phyloP scores from a whole-genome alignment of 2,888 invertebrate genomes.

The Acholoe squamosa region DNA sequence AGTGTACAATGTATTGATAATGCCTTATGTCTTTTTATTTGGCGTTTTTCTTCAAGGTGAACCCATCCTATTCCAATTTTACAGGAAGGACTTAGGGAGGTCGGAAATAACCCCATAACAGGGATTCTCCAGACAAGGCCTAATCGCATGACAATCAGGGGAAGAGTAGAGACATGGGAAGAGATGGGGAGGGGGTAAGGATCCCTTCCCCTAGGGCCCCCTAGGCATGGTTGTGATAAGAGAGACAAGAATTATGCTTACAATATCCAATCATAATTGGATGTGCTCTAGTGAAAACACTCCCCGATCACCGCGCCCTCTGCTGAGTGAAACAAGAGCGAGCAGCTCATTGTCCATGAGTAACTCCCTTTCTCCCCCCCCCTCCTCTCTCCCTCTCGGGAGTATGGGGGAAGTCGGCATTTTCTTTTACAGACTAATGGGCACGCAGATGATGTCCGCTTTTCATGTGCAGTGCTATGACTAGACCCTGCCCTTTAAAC shows the following conservation, averaged over 20 bases:
- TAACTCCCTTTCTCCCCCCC: too few species aligned
- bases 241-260: constrained; percentile 12
- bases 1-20: too few species aligned
- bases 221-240: neutral
- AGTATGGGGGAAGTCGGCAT: neutral
- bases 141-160: neutral
- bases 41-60: too few species aligned
- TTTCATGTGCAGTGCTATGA: neutral
- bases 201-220: neutral
- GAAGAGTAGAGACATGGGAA: neutral
- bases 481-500: neutral
- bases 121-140: neutral
- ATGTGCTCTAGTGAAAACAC: constrained; percentile 9
- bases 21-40: too few species aligned
- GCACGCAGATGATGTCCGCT: neutral
- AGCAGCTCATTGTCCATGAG: too few species aligned
- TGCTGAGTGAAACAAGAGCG: too few species aligned
- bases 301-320: neutral
- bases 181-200: neutral
- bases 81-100: too few species aligned
- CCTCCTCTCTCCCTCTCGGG: too few species aligned
- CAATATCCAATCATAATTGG: constrained; percentile 20
- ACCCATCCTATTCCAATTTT: neutral
- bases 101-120: neutral
- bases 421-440: neutral